Evolutionary conservation across 2,888 invertebrate genomes (phyloP).

Genomic region (Cremastinae sp.): DNA sequence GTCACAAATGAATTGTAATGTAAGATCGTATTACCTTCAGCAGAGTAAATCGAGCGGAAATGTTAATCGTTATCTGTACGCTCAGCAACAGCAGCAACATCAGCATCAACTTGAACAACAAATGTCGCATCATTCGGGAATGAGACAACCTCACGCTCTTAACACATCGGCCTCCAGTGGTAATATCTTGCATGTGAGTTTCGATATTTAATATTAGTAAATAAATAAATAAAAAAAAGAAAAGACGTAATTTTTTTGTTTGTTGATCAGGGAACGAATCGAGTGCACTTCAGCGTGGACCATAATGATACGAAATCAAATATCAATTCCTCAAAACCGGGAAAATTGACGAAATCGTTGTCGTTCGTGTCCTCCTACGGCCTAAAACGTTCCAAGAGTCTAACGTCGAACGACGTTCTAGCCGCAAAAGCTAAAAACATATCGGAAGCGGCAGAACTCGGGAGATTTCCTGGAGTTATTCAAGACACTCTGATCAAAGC

Average conservation of each 20-base stretch:
- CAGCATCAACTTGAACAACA: slow-evolving; percentile 80
- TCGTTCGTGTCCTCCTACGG: slow-evolving; percentile 78
- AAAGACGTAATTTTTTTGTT: background rate
- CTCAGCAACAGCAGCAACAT: slow-evolving; percentile 82
- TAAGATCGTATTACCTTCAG: slow-evolving; percentile 81
- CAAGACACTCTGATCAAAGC: slow-evolving; percentile 89
- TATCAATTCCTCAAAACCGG: slow-evolving; percentile 68
- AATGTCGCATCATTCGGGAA: slow-evolving; percentile 65
- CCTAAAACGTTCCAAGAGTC: slow-evolving; percentile 91
- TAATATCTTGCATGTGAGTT: slow-evolving; percentile 83
- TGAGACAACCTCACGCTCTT: slow-evolving; percentile 72
- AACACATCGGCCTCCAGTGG: slow-evolving; percentile 84
- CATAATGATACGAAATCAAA: slow-evolving; percentile 64
- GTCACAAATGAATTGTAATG: slow-evolving; percentile 74
- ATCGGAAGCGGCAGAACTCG: slow-evolving; percentile 87
- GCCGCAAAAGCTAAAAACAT: slow-evolving; percentile 82
- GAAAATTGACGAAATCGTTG: slow-evolving; percentile 76
- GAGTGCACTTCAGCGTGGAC: slow-evolving; percentile 76
- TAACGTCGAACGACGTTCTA: slow-evolving; percentile 88
- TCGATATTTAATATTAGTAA: no score
- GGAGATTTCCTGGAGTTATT: slow-evolving; percentile 87
- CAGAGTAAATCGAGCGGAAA: slow-evolving; percentile 88
- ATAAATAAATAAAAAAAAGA: background rate
- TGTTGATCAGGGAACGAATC: slow-evolving; percentile 67
- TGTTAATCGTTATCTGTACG: slow-evolving; percentile 80